Conservation (phyloP, 2,113 vertebrate species). For the Asarcornis scutulata region DNA sequence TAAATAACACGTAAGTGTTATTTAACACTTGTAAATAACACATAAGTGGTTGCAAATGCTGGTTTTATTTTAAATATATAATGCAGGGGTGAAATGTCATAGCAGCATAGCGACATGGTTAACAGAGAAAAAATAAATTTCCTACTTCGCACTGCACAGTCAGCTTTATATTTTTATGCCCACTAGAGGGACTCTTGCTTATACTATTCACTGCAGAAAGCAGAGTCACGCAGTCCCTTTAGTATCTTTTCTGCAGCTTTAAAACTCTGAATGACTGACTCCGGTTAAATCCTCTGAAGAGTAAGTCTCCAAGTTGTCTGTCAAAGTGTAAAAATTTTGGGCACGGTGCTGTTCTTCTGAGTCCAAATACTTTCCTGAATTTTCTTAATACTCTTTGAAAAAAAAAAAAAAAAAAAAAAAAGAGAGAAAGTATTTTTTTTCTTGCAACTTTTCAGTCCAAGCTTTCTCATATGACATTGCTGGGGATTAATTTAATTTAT, state of each 20-base stretch:
- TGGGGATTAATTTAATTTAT: not conserved
- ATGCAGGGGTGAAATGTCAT: not conserved
- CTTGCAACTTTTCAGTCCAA: not conserved
- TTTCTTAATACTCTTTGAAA: not conserved
- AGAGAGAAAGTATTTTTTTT: not conserved
- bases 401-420: too few relatives aligned
- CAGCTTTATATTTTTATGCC: not conserved
- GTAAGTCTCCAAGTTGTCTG: not conserved
- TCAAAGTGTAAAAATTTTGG: not conserved
- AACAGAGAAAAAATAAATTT: not conserved
- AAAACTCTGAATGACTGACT: not conserved
- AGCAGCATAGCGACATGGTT: not conserved
- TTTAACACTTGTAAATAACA: not conserved
- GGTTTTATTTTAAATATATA: not conserved
- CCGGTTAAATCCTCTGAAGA: not conserved
- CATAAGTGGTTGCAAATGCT: not conserved
- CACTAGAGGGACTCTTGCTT: conserved; percentile 64
- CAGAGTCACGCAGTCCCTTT: not conserved
- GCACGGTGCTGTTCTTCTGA: not conserved
- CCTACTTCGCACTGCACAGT: not conserved
- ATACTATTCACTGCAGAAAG: not conserved
- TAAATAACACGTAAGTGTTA: not conserved
- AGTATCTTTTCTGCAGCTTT: not conserved
- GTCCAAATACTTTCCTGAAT: not conserved
- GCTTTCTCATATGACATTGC: not conserved